Evolutionary conservation across 2,888 invertebrate species (phyloP).

Genomic region (Margaritifera margaritifera): DNA sequence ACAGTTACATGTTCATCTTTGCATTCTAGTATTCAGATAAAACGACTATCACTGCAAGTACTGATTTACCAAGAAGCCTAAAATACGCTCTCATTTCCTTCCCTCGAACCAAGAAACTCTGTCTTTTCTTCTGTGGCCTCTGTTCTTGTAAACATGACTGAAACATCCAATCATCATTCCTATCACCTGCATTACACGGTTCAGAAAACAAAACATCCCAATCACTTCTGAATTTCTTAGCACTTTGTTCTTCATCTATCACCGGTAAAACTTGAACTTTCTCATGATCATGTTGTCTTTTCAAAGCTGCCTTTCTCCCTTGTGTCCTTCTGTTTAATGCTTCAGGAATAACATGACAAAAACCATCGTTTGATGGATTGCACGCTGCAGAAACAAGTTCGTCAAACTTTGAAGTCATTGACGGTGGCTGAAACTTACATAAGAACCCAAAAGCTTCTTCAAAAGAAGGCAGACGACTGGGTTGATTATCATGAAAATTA

Average conservation of each 20-base stretch:
- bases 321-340: background rate
- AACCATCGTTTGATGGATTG: too few species aligned
- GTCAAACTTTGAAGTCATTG: slow-evolving; percentile 6
- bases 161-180: background rate
- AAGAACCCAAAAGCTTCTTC: background rate
- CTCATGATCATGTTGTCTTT: slow-evolving; percentile 32
- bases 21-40: too few species aligned
- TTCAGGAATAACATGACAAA: background rate
- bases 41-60: background rate
- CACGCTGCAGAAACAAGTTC: too few species aligned
- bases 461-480: background rate
- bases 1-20: too few species aligned
- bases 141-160: too few species aligned
- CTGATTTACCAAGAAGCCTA: slow-evolving; percentile 49
- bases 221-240: slow-evolving; percentile 28
- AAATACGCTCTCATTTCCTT: slow-evolving; percentile 67
- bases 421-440: too few species aligned
- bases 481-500: too few species aligned
- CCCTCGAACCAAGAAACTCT: slow-evolving; percentile 52
- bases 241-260: slow-evolving; percentile 7
- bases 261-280: slow-evolving; percentile 27
- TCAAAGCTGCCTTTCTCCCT: slow-evolving; percentile 13
- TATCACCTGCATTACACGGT: slow-evolving; percentile 4
- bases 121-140: slow-evolving; percentile 20
- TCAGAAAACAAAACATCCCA: slow-evolving; percentile 34